A percentile compares a stretch with the other conserved stretches of the same genome.
These are phyloP conservation scores for Ophion costatus DNA, from an alignment of 2,888 invertebrate species.

Conservation along the genomic window DNA sequence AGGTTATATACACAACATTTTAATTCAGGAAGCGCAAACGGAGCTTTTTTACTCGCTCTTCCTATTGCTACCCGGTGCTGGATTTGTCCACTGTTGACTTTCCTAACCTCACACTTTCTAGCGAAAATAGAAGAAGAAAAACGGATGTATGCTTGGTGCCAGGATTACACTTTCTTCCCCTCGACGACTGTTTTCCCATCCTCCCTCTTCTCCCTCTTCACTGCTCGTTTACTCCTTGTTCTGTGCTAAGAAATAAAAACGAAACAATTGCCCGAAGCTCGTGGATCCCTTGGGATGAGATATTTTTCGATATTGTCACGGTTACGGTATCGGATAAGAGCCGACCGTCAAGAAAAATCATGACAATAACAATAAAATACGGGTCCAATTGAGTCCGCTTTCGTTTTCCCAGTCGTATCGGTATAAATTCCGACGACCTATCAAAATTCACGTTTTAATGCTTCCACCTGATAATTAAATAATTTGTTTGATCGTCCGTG, in stretches of 20 bases:
- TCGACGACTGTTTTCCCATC: constrained; percentile 16
- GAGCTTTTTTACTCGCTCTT: constrained; percentile 30
- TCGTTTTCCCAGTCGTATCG: constrained; percentile 6
- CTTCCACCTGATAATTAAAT: constrained; percentile 59
- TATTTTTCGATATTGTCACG: constrained; percentile 22
- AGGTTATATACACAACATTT: constrained; percentile 15
- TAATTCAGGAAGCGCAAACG: neutral
- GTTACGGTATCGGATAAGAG: no score
- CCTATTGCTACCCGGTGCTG: constrained; percentile 35
- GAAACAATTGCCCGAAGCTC: constrained; percentile 29
- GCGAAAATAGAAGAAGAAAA: constrained; percentile 52
- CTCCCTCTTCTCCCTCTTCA: neutral
- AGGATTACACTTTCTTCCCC: constrained; percentile 54
- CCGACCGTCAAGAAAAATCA: neutral
- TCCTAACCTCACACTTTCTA: constrained; percentile 7
- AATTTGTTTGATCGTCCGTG: constrained; percentile 59
- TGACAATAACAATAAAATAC: neutral
- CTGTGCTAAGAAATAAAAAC: neutral
- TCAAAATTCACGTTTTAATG: constrained; percentile 62
- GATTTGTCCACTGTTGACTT: constrained; percentile 15
- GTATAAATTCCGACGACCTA: constrained; percentile 39
- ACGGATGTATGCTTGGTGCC: constrained; percentile 48
- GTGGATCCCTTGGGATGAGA: constrained; percentile 19
- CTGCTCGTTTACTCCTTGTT: neutral
- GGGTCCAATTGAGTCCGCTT: constrained; percentile 48